Evolutionary conservation across 2,888 invertebrate species (phyloP).

Genomic region (Trichopoda pennipes): DNA sequence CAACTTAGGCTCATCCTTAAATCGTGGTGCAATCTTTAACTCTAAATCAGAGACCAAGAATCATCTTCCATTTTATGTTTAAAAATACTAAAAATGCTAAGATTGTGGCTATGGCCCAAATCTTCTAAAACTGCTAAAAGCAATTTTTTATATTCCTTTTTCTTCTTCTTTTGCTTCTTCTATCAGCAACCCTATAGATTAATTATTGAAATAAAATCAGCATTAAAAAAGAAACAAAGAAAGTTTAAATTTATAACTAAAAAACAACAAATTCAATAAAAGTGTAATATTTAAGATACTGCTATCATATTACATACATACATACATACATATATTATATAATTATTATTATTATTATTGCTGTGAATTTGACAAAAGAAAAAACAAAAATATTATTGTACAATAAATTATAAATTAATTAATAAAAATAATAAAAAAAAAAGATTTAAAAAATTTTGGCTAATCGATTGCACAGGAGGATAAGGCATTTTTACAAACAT

Average conservation of each 20-base stretch:
- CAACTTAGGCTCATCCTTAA: slow-evolving; percentile 36
- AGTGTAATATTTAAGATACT: slow-evolving; percentile 52
- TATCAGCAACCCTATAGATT: slow-evolving; percentile 6
- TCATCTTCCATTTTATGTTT: slow-evolving; percentile 65
- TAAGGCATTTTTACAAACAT: too few species aligned
- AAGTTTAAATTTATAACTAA: slow-evolving; percentile 13
- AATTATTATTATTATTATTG: slow-evolving; percentile 58
- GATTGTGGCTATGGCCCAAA: slow-evolving; percentile 38
- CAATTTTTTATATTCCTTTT: slow-evolving; percentile 4
- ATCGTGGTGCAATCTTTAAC: slow-evolving; percentile 50
- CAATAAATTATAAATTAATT: slow-evolving; percentile 54
- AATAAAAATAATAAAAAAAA: slow-evolving; percentile 9
- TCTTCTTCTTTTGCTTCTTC: slow-evolving; percentile 23
- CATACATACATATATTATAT: too few species aligned
- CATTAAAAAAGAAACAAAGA: slow-evolving; percentile 29
- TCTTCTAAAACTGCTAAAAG: slow-evolving; percentile 12
- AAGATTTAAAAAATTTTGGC: too few species aligned
- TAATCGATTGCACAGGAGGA: too few species aligned
- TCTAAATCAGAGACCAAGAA: slow-evolving; percentile 55
- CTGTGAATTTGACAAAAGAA: slow-evolving; percentile 67
- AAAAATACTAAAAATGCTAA: slow-evolving; percentile 38
- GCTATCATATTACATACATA: slow-evolving; percentile 60
- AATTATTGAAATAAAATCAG: slow-evolving; percentile 6
- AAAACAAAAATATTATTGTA: slow-evolving; percentile 55
- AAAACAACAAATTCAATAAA: slow-evolving; percentile 24